phyloP scores from a whole-genome alignment of 2,888 invertebrate genomes.

The Notodromas monacha region DNA sequence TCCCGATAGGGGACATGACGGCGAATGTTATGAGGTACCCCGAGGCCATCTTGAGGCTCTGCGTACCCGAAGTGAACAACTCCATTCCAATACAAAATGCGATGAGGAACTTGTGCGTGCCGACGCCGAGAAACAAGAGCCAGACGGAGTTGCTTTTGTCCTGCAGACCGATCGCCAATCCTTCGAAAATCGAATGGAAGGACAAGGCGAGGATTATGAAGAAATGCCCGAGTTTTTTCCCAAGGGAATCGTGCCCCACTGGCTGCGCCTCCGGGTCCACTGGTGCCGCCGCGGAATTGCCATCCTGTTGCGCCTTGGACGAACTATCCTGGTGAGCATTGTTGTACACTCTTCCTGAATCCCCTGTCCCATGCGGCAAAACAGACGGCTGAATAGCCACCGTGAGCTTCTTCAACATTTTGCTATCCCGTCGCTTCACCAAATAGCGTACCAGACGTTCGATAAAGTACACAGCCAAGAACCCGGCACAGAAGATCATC shows the following conservation, averaged over 20 bases:
- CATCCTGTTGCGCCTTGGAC: too few relatives aligned
- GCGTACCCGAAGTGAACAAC: conserved; percentile 27
- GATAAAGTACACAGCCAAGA: conserved; percentile 41
- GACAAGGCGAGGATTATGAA: conserved; percentile 49
- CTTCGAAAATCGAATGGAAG: conserved; percentile 56
- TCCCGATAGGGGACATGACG: conserved; percentile 13
- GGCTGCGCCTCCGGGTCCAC: background rate
- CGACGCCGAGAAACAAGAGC: conserved; percentile 51
- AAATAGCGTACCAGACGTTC: conserved; percentile 35
- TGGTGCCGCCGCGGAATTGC: background rate
- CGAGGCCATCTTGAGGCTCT: conserved; percentile 6
- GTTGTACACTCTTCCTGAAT: too few relatives aligned
- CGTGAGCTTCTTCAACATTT: background rate
- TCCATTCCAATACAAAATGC: conserved; percentile 64
- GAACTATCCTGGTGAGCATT: too few relatives aligned
- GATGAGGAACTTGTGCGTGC: conserved; percentile 52
- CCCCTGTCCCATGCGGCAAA: too few relatives aligned
- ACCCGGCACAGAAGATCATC: conserved; percentile 35
- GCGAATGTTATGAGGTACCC: conserved; percentile 11
- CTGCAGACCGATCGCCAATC: conserved; percentile 44
- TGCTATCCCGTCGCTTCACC: background rate
- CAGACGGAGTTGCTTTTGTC: conserved; percentile 30
- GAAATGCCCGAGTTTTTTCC: conserved; percentile 14
- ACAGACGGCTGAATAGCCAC: background rate
- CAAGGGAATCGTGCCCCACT: background rate